These are phyloP conservation scores for Smittia sp. DNA, from an alignment of 2,888 invertebrate genomes.

Conservation along the genomic window DNA sequence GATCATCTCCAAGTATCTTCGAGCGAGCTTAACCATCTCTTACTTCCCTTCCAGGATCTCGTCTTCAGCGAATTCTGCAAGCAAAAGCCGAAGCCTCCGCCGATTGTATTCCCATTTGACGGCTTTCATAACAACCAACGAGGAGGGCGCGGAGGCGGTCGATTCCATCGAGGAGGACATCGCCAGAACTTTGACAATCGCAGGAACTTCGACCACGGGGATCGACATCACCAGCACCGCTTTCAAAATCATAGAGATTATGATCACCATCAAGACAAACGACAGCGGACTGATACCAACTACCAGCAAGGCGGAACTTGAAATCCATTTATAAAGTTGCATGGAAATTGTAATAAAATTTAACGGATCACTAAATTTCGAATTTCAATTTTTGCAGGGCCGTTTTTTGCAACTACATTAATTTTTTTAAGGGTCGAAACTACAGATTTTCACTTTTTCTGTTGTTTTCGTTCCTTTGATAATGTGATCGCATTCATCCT, in stretches of 20 bases:
- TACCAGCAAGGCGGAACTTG: no score
- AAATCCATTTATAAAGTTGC: no score
- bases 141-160: background rate
- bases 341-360: no score
- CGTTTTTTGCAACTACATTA: no score
- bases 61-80: conserved; percentile 25
- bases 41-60: no score
- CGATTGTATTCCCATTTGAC: conserved; percentile 31
- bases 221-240: background rate
- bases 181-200: conserved; percentile 3
- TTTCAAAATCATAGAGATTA: no score
- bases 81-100: conserved; percentile 15
- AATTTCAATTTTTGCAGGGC: no score
- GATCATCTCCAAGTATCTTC: no score
- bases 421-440: background rate
- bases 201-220: background rate
- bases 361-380: no score
- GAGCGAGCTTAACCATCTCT: no score
- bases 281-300: no score
- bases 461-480: background rate
- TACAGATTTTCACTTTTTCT: background rate
- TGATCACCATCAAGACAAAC: no score
- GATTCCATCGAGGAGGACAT: background rate
- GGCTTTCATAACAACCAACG: conserved; percentile 1
- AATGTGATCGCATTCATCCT: background rate